Percentiles rank a stretch among this genome's conserved stretches.
phyloP scores from a whole-genome alignment of 1,140 invertebrate species.

The Cheumatopsyche charites region DNA sequence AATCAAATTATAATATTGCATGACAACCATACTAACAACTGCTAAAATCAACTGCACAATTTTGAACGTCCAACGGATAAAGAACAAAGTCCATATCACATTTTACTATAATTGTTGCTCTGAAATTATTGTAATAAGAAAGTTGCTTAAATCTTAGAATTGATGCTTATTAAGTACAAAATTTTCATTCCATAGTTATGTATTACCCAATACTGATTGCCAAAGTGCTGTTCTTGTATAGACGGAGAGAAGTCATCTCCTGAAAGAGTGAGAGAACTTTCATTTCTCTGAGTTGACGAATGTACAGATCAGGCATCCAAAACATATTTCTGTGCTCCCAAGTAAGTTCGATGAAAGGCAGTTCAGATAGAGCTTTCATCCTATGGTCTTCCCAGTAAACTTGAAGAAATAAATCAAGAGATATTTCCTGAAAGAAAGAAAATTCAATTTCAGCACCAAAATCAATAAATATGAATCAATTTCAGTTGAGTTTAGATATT shows the following conservation, averaged over 20 bases:
- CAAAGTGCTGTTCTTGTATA: conserved; percentile 65
- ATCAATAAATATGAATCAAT: no score
- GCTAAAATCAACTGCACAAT: conserved; percentile 66
- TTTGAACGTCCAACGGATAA: conserved; percentile 66
- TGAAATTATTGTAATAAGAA: conserved; percentile 58
- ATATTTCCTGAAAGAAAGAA: conserved; percentile 60
- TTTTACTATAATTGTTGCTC: conserved; percentile 66
- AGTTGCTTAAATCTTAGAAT: no score
- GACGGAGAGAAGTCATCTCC: conserved; percentile 64
- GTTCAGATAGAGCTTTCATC: conserved; percentile 56
- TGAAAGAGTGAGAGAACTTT: conserved; percentile 63
- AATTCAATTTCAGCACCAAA: no score
- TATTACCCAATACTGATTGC: conserved; percentile 64
- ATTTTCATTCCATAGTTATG: not conserved
- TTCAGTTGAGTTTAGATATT: not conserved
- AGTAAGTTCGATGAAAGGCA: conserved; percentile 63
- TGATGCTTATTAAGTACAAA: no score
- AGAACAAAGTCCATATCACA: conserved; percentile 68
- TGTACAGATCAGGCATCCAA: conserved; percentile 67
- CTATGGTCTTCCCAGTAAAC: conserved; percentile 65
- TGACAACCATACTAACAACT: conserved; percentile 61
- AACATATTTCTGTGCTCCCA: conserved; percentile 65
- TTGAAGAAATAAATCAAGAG: conserved; percentile 66
- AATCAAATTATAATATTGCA: not conserved
- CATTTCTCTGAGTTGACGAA: conserved; percentile 65